Conservation (phyloP, 2,888 invertebrate genomes). For the Ceriagrion tenellum region DNA sequence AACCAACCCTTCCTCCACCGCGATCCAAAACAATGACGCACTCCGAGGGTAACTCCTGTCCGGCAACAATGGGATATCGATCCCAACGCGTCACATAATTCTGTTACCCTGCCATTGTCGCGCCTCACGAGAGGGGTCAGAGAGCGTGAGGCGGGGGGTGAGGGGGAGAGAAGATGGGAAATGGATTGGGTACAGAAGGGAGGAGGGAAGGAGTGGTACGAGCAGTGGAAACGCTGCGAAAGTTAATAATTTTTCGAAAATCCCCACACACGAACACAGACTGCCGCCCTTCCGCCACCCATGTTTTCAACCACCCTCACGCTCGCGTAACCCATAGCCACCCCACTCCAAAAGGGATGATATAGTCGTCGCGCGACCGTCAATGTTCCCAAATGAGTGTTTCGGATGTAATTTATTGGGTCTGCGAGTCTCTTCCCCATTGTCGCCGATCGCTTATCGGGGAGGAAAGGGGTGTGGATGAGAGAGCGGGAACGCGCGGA, state of each 20-base stretch:
- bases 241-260: conserved; percentile 25
- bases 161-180: not conserved
- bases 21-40: conserved; percentile 4
- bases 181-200: too few relatives aligned
- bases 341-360: not conserved
- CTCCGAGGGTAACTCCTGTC: conserved; percentile 31
- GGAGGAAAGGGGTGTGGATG: too few relatives aligned
- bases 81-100: conserved; percentile 19
- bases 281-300: not conserved
- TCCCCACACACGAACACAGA: not conserved
- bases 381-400: conserved; percentile 44
- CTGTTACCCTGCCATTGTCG: conserved; percentile 16
- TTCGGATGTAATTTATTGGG: conserved; percentile 63
- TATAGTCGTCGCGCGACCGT: conserved; percentile 5
- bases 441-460: conserved; percentile 23
- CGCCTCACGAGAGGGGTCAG: not conserved
- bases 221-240: not conserved
- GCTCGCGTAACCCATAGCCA: not conserved
- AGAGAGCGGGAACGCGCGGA: too few relatives aligned
- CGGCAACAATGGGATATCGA: conserved; percentile 28
- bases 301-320: not conserved
- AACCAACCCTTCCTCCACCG: not conserved
- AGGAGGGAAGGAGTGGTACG: not conserved
- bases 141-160: not conserved
- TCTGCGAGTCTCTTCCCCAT: not conserved